Conservation (phyloP, 2,113 vertebrate species). For the Pomatorhinus ruficollis region DNA sequence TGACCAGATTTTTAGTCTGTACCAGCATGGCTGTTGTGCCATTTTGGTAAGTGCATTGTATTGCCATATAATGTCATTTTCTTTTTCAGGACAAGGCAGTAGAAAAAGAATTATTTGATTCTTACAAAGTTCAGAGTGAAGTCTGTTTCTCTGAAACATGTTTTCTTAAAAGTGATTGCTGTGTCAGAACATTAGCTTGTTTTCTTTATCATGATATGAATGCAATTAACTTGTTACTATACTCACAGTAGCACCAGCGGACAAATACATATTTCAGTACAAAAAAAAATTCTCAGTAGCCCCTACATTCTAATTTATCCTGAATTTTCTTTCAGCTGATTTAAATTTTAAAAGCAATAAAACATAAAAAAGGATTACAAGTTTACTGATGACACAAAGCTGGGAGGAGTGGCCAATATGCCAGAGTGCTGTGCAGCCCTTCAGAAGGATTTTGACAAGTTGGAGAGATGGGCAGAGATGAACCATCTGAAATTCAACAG, state of each 20-base stretch:
- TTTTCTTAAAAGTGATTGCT: not conserved
- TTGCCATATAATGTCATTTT: not conserved
- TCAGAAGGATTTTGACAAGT: not conserved
- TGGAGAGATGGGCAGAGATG: not conserved
- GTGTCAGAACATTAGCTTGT: not conserved
- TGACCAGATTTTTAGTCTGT: not conserved
- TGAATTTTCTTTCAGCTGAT: not conserved
- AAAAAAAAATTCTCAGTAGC: not conserved
- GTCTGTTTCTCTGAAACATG: not conserved
- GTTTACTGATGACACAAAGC: not conserved
- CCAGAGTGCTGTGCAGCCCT: not conserved
- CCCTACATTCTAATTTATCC: not conserved
- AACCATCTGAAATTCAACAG: not conserved
- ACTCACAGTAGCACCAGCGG: not conserved
- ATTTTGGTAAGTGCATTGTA: not conserved
- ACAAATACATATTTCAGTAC: not conserved
- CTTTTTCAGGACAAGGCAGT: not conserved
- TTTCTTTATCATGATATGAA: not conserved
- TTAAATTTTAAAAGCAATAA: not conserved
- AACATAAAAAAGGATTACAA: not conserved
- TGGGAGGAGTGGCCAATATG: rapidly evolving
- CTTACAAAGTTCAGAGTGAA: not conserved
- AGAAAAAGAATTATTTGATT: not conserved
- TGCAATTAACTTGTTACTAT: not conserved
- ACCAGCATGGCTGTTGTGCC: not conserved